Conservation (phyloP, 2,888 invertebrate species). For the Halictus ligatus region DNA sequence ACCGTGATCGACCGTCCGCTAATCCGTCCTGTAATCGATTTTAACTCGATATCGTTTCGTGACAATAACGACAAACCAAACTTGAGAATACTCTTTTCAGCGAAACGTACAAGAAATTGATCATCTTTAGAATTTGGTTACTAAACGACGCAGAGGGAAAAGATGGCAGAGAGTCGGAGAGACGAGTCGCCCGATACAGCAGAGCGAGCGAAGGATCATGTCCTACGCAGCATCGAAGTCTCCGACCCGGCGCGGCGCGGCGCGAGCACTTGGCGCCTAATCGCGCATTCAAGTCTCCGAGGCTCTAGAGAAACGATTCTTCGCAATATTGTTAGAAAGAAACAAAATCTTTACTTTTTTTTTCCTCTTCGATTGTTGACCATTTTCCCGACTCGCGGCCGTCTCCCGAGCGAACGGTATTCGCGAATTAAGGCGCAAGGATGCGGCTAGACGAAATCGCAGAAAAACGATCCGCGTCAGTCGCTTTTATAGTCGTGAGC, state of each 20-base stretch:
- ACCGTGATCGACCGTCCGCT: background rate
- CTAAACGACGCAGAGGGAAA: too few relatives aligned
- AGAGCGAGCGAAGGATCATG: background rate
- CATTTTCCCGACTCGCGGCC: too few relatives aligned
- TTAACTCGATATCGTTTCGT: background rate
- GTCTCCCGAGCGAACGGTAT: background rate
- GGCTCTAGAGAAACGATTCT: background rate
- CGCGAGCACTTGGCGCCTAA: background rate
- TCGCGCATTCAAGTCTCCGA: constrained; percentile 44
- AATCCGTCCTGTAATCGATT: background rate
- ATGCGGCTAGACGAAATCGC: background rate
- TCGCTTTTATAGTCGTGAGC: constrained; percentile 39
- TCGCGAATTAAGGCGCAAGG: background rate
- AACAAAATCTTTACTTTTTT: background rate
- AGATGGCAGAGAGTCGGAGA: background rate
- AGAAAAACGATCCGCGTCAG: constrained; percentile 28
- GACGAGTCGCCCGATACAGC: background rate
- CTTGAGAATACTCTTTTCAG: too few relatives aligned
- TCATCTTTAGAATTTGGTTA: too few relatives aligned
- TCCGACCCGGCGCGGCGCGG: constrained; percentile 39
- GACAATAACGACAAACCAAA: too few relatives aligned
- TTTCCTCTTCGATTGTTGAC: background rate
- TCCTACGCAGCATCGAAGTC: constrained; percentile 61
- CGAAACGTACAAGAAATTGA: too few relatives aligned
- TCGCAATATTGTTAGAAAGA: background rate